Evolutionary conservation across 1,140 invertebrate genomes (phyloP).

Genomic region (Adoxophyes honmai): DNA sequence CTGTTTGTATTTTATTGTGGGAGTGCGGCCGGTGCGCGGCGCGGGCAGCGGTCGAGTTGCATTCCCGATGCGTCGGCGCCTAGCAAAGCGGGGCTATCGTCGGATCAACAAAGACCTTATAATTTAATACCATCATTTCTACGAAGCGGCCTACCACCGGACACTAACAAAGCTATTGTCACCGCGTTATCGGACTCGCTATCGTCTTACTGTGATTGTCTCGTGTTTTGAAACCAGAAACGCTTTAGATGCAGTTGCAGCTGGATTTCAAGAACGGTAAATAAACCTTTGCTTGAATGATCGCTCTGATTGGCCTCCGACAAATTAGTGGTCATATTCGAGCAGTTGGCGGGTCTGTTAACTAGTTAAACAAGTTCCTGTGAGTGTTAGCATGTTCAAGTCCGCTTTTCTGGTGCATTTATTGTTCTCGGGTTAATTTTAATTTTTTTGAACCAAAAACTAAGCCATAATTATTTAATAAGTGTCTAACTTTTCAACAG

Average conservation of each 20-base stretch:
- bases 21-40: slow-evolving; percentile 1
- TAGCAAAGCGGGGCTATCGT: background rate
- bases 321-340: slow-evolving; percentile 2
- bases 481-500: too few species aligned
- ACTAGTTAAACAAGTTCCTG: slow-evolving; percentile 5
- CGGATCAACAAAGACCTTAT: slow-evolving; percentile 9
- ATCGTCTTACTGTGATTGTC: slow-evolving; percentile 13
- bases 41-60: slow-evolving; percentile 8
- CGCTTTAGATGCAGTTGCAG: background rate
- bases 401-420: background rate
- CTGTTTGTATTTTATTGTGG: slow-evolving; percentile 11
- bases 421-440: background rate
- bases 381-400: background rate
- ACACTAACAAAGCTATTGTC: slow-evolving; percentile 14
- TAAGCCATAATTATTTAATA: background rate
- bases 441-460: background rate
- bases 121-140: slow-evolving; percentile 3
- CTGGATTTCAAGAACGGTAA: slow-evolving; percentile 4
- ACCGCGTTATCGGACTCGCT: slow-evolving; percentile 1
- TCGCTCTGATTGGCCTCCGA: background rate
- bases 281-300: background rate
- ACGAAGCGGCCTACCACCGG: background rate
- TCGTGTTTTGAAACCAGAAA: background rate
- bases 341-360: slow-evolving; percentile 4
- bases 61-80: slow-evolving; percentile 9